Base-by-base conservation (phyloP, 2,797 vertebrate species). In the Semotilus atromaculatus region DNA sequence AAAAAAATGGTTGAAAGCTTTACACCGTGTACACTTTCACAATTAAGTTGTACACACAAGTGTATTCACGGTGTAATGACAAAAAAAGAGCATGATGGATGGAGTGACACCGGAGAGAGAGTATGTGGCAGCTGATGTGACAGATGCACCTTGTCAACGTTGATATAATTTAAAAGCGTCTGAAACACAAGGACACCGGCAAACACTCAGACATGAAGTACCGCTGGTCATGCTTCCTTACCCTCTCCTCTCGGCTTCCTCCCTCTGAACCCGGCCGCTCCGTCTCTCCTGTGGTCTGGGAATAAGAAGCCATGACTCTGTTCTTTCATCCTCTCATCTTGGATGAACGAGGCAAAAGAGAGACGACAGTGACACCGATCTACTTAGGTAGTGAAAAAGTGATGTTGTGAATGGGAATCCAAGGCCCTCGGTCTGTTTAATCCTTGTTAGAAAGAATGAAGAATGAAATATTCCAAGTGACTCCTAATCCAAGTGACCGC, bases 281-380 rank as follows among this genome's bases (percentile, higher is more conserved):
- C 19, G 38, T 77, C 58, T 85, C 86, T 85, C 43, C 77, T 74
- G 68, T 40, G 45, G 73, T 83, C 71, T 85, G 82, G 31, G 70
- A 67, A 64, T 64, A 18, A 48, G 82, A 85, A 71, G 82, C 64
- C 87, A 88, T 88, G 9, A 68, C 75, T 83, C 79, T 40, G 36
- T n/a, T 55, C 66, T 83, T 23, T 88, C 84, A 86, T 84, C 66
- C 62, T 83, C 77, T 89, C 86, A 88, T 88, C 78, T 60, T 48
- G 62, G 31, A 55, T 64, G 10, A 82, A 53, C 26, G 16, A 48
- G 75, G 77, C 79, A 29, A 62, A 62, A 7, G 26, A 62, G 60
- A 64, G 26, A 31, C 14, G 16, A 62, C 60, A 51, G 19, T 48
- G 21, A 72, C n/a, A 60, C 26, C 53, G 14, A 73, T 68, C 48